These are phyloP conservation scores for Corella eumyota DNA, from an alignment of 23 tunicate species.

Conservation along the genomic window DNA sequence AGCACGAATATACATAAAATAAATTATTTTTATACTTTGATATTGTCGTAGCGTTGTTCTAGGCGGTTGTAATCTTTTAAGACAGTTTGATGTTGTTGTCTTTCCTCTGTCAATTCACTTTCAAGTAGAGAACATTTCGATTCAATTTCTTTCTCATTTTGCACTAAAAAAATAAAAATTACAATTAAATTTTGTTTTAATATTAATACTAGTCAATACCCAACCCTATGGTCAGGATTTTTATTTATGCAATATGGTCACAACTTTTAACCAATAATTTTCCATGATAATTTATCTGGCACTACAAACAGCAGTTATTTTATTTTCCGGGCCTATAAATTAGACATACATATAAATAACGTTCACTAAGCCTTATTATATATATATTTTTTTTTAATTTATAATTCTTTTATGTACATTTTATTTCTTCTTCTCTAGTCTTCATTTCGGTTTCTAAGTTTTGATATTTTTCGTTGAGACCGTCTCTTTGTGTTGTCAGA, in stretches of 20 bases:
- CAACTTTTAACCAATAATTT: too few relatives aligned
- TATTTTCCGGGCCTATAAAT: too few relatives aligned
- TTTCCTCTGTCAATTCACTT: conserved; percentile 49
- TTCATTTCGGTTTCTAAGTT: conserved; percentile 9
- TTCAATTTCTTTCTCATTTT: conserved; percentile 33
- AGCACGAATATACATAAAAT: too few relatives aligned
- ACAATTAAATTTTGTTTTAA: not conserved
- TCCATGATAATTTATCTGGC: too few relatives aligned
- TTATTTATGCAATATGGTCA: too few relatives aligned
- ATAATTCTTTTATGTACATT: too few relatives aligned
- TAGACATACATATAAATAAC: too few relatives aligned
- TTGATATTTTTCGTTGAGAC: conserved; percentile 8
- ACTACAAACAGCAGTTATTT: too few relatives aligned
- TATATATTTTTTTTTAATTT: too few relatives aligned
- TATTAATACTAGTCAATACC: not conserved
- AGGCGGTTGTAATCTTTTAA: conserved; percentile 70
- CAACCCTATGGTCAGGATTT: not conserved
- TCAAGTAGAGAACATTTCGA: conserved; percentile 18
- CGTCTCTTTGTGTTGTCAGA: conserved; percentile 25
- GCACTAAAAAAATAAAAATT: conserved; percentile 3
- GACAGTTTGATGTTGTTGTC: conserved; percentile 55
- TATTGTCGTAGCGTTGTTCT: conserved; percentile 77
- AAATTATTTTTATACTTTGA: conserved; percentile 35
- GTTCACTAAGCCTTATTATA: too few relatives aligned
- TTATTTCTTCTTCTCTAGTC: conserved; percentile 9